phyloP scores from a whole-genome alignment of 2,797 vertebrate species.

The Enteromius radiatus region DNA sequence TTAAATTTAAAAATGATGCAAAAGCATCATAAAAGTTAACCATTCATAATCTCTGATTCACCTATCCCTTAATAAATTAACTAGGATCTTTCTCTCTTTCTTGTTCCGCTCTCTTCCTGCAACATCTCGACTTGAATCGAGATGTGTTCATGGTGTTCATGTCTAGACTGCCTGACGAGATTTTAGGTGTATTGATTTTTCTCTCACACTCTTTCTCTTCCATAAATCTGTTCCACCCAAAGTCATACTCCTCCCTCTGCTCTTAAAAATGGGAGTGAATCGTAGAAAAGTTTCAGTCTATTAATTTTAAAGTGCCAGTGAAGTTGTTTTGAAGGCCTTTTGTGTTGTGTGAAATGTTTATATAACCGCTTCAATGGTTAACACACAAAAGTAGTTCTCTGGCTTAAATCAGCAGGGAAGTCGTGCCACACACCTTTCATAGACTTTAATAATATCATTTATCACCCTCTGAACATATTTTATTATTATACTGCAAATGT shows the following conservation, averaged over 20 bases:
- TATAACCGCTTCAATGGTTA: neutral
- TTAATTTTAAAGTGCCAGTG: constrained; percentile 21
- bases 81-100: neutral
- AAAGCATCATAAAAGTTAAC: neutral
- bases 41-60: neutral
- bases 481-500: neutral
- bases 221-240: constrained; percentile 44
- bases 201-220: constrained; percentile 56
- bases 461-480: neutral
- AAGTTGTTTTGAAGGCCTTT: neutral
- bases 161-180: constrained; percentile 46
- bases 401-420: neutral
- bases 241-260: neutral
- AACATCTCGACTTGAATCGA: neutral
- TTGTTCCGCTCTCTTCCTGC: neutral
- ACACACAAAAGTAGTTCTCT: neutral
- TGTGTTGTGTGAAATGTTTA: neutral
- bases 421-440: too few species aligned
- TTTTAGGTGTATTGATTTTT: constrained; percentile 60
- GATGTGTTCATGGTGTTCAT: constrained; percentile 45
- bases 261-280: neutral
- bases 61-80: neutral
- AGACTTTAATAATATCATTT: neutral
- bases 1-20: neutral
- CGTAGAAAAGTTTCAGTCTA: constrained; percentile 9